Evolutionary conservation across 2,797 vertebrate species (phyloP), one percentile per base, ranked within the genome.

Genomic region (Odontamblyopus rebecca): DNA sequence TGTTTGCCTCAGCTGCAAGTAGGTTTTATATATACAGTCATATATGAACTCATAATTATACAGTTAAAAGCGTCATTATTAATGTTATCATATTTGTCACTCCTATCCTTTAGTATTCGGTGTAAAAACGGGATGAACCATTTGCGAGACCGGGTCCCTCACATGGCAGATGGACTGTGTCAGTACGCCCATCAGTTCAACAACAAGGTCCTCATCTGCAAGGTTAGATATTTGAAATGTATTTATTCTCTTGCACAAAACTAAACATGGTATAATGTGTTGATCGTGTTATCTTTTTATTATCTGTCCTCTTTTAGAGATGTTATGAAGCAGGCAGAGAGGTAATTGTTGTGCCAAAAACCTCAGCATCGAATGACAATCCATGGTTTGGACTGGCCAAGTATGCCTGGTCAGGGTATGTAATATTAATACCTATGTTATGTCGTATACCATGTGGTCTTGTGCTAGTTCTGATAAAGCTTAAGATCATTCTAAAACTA

Each of bases 111-210:
- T 66, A 96, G 95, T 50, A 84, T 93, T 61, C 93, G 94, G 57
- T 96, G 95, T 86, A 95, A 89, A 76, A 95, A 94, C 15, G 93
- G 94, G 56, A 95, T 96, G 94, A 94, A 95, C 89, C 95, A 96
- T 71, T 82, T 94, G 53, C 93, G 90, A 69, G 92, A 95, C 68
- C 60, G 89, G 19, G 73, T 93, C 13, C 89, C 91, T 3, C 93
- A 94, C 80, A 69, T 88, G 81, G 92, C 93, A 3, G 93, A 95
- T 44, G 93, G 94, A 15, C 86, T 95, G 67, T 95, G 94, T 66
- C 94, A 94, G 73, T 94, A 91, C 26, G 88, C 91, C 18, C 94
- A 95, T 83, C 94, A 95, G 81, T 95, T 83, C 87, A 95, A 92
- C 90, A 95, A 95, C 89, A 95, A 95, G 82, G 94, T 95, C 64